phyloP scores from a whole-genome alignment of 2,113 vertebrate genomes.

The Excalfactoria chinensis region DNA sequence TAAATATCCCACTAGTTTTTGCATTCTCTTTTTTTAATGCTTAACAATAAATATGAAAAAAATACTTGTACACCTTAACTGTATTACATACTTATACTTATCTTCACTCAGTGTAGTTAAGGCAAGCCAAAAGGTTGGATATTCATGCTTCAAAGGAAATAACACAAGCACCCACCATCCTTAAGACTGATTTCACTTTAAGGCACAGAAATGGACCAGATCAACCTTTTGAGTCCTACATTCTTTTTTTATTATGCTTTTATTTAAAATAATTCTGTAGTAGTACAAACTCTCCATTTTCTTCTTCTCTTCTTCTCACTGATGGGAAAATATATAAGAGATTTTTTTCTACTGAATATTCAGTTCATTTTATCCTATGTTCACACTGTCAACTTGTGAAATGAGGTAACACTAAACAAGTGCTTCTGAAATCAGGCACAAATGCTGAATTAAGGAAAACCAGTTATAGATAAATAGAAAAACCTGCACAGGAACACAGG shows the following conservation, averaged over 20 bases:
- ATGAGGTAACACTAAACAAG: not conserved
- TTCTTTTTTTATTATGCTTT: not conserved
- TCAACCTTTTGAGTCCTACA: not conserved
- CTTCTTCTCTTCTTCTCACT: not conserved
- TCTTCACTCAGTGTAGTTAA: too few relatives aligned
- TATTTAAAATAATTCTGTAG: not conserved
- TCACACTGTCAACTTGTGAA: not conserved
- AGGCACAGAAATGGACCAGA: not conserved
- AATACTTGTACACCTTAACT: not conserved
- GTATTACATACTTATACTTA: not conserved
- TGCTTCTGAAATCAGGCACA: not conserved
- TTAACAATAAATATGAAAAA: not conserved
- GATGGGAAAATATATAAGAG: not conserved
- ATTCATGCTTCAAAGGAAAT: not conserved
- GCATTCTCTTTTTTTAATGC: not conserved
- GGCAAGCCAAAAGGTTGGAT: not conserved
- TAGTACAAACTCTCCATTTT: not conserved
- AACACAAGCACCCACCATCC: not conserved
- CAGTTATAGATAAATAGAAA: not conserved
- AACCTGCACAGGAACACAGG: not conserved
- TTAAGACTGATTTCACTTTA: not conserved
- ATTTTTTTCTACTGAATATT: not conserved
- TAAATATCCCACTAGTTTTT: not conserved
- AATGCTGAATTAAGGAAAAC: not conserved
- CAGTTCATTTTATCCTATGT: not conserved